Evolutionary conservation across 2,888 invertebrate species (phyloP).

Genomic region (Clunio marinus): DNA sequence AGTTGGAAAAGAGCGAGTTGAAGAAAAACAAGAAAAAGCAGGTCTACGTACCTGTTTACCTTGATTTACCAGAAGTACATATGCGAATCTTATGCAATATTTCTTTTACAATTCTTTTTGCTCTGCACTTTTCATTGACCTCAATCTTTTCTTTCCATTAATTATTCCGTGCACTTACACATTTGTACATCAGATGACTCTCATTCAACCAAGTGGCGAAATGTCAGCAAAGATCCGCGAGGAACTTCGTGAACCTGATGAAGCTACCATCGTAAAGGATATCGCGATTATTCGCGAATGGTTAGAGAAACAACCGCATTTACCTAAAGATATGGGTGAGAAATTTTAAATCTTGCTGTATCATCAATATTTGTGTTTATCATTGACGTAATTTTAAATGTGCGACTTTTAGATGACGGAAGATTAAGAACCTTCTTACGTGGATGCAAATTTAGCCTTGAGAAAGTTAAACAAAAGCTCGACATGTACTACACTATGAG

Average conservation of each 20-base stretch:
- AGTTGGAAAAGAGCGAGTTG: slow-evolving; percentile 21
- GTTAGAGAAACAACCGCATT: slow-evolving; percentile 63
- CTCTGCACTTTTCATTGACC: slow-evolving; percentile 12
- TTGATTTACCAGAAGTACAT: slow-evolving; percentile 39
- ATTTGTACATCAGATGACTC: slow-evolving; percentile 58
- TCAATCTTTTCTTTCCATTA: no score
- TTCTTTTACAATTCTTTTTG: slow-evolving; percentile 7
- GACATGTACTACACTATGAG: slow-evolving; percentile 88
- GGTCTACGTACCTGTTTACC: slow-evolving; percentile 19
- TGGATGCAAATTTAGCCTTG: slow-evolving; percentile 81
- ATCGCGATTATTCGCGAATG: slow-evolving; percentile 62
- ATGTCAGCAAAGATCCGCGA: slow-evolving; percentile 63
- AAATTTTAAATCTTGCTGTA: not conserved
- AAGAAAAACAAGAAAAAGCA: slow-evolving; percentile 30
- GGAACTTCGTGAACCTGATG: slow-evolving; percentile 62
- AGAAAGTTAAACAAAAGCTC: slow-evolving; percentile 77
- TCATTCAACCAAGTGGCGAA: slow-evolving; percentile 64
- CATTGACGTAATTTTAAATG: no score
- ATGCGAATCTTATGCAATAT: slow-evolving; percentile 15
- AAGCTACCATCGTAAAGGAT: slow-evolving; percentile 59
- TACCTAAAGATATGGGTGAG: slow-evolving; percentile 63
- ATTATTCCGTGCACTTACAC: no score
- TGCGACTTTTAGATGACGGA: slow-evolving; percentile 67
- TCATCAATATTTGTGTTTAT: no score
- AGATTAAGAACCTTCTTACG: slow-evolving; percentile 76